Conservation (phyloP, 2,113 vertebrate genomes). For the Echinops telfairi region DNA sequence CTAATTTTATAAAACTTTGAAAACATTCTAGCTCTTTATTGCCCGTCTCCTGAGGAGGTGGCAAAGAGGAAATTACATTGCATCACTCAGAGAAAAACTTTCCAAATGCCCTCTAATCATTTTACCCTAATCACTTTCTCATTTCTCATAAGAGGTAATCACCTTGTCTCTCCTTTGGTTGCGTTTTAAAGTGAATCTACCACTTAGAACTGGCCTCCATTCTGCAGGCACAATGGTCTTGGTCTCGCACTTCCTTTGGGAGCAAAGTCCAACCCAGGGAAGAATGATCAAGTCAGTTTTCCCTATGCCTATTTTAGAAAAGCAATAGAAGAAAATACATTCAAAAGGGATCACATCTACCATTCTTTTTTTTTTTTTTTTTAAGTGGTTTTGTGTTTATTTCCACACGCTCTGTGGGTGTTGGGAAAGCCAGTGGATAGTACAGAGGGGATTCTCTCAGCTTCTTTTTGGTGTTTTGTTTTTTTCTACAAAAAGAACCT, state of each 20-base stretch:
- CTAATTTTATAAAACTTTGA: conserved; percentile 32
- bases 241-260: neutral
- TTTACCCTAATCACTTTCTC: neutral
- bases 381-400: conserved; percentile 87
- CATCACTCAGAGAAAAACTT: neutral
- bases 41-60: conserved; percentile 22
- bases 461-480: conserved; percentile 75
- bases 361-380: too few species aligned
- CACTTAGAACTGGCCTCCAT: neutral
- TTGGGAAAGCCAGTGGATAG: conserved; percentile 78
- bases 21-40: conserved; percentile 39
- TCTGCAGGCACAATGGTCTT: neutral
- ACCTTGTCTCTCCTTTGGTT: neutral
- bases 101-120: conserved; percentile 12
- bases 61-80: conserved; percentile 47
- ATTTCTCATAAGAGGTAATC: neutral
- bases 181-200: neutral
- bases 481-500: conserved; percentile 67
- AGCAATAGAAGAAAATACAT: neutral
- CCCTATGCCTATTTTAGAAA: neutral
- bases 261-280: neutral
- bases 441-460: conserved; percentile 36
- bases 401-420: conserved; percentile 69
- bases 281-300: neutral
- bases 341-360: too few species aligned